Conservation (phyloP, 2,113 vertebrate genomes). For the Galemys pyrenaicus region DNA sequence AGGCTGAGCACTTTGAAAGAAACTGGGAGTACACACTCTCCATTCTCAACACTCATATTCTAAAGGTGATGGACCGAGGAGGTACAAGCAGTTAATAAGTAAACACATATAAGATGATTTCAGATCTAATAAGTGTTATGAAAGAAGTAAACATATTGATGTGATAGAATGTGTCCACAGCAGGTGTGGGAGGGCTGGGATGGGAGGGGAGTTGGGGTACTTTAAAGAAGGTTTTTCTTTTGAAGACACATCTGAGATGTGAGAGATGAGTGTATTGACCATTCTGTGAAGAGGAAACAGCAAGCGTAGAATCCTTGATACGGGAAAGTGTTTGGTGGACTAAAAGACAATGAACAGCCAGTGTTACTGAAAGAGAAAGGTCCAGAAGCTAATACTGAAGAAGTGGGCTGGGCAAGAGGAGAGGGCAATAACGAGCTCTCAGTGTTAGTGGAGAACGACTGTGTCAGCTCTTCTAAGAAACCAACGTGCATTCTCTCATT, state of each 20-base stretch:
- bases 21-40: background rate
- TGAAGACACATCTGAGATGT: background rate
- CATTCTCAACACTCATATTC: background rate
- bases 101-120: background rate
- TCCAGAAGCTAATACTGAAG: background rate
- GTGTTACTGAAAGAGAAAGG: background rate
- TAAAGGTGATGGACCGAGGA: background rate
- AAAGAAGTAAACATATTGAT: background rate
- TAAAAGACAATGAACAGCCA: background rate
- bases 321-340: background rate
- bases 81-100: background rate
- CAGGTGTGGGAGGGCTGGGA: fast-evolving
- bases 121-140: background rate
- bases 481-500: background rate
- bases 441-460: background rate
- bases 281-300: background rate
- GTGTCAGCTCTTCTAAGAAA: background rate
- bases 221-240: background rate
- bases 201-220: background rate
- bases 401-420: background rate
- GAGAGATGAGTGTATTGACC: background rate
- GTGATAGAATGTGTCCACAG: background rate
- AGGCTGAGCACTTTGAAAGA: background rate
- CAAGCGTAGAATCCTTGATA: background rate
- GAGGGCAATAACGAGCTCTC: background rate